Base-by-base conservation (phyloP, 2,888 invertebrate species). In the Sisyra nigra region DNA sequence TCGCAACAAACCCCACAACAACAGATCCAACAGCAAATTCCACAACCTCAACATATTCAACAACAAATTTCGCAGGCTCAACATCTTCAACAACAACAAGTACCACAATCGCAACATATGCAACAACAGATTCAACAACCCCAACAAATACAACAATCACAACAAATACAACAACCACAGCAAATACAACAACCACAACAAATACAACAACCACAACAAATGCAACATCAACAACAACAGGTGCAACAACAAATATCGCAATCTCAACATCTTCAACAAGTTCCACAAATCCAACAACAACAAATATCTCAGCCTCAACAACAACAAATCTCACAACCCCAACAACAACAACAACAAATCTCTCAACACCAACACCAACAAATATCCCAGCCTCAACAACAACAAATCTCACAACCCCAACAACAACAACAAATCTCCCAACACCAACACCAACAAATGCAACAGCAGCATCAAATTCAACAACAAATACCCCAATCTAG, bases 21-120 rank as follows among this genome's bases (percentile, higher is more conserved):
- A 65, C 47, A 64, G 41, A 63, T 60, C 45, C 61, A 60, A 53
- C 66, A 66, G 1, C 68, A 68, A 0, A 69, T 68, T 47, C 69
- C 70, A 61, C 46, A 71, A 61, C 55, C 57, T 42, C 52, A 50
- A 15, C 55, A 54, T 45, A 53, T 52, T 39, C 59, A 59, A 47
- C 54, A 57, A 3, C 66, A 66, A 6, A 66, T 67, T 7, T 62
- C 60, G 8, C 65, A 65, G 29, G 50, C 49, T 38, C 46, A 45
- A 11, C 51, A 51, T 13, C 51, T 52, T 43, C 51, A 51, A 19
- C 55, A 50, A 45, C 49, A 52, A 31, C 45, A 48, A 10, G 41
- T 38, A 8, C 45, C 50, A 32, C 50, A 48, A 19, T 48, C 50
- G 30, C 51, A 52, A 39, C 50, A 50, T 44, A 48, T 49, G 11